Evolutionary conservation across 1,140 invertebrate species (phyloP), one percentile per base, ranked within the genome.

Genomic region (Tribolium madens): DNA sequence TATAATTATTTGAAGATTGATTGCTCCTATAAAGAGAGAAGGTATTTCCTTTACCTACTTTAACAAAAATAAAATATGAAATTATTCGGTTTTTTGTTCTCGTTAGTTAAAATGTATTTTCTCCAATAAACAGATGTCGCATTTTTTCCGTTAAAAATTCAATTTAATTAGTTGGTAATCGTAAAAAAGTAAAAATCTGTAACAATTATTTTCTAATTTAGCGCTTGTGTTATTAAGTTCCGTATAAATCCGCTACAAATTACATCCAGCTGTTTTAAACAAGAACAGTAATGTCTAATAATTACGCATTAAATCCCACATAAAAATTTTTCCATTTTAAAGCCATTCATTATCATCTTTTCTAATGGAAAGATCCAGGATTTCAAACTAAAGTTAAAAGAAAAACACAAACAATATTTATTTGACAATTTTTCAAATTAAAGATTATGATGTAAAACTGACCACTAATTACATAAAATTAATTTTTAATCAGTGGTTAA

Each of bases 61-160:
- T 26, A 26, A 57, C 14, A 57, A 57, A 57, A 57, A 0, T 21
- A n/a, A 57, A 9, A 57, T 57, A 21, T 50, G 52, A 21, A 57
- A 57, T 57, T 57, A 57, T 57, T n/a, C n/a, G n/a, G n/a, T n/a
- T n/a, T n/a, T n/a, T n/a, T n/a, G n/a, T n/a, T n/a, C n/a, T n/a
- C n/a, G n/a, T n/a, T n/a, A n/a, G n/a, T n/a, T n/a, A n/a, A n/a
- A n/a, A 42, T 42, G 21, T 26, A 26, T 26, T 26, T 42, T 42
- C 36, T 42, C 7, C 36, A 42, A 42, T 42, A 42, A 42, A 42
- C 36, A 42, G 36, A 42, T 42, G 36, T 42, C 36, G 9, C 36
- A 42, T 42, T 2, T 42, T 9, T 42, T 5, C 21, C 21, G 21
- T 26, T 42, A 2, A 42, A 0, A 7, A n/a, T 42, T 9, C 5